These are phyloP conservation scores for Clarias magur DNA, from an alignment of 2,113 vertebrate species.

Conservation along the genomic window DNA sequence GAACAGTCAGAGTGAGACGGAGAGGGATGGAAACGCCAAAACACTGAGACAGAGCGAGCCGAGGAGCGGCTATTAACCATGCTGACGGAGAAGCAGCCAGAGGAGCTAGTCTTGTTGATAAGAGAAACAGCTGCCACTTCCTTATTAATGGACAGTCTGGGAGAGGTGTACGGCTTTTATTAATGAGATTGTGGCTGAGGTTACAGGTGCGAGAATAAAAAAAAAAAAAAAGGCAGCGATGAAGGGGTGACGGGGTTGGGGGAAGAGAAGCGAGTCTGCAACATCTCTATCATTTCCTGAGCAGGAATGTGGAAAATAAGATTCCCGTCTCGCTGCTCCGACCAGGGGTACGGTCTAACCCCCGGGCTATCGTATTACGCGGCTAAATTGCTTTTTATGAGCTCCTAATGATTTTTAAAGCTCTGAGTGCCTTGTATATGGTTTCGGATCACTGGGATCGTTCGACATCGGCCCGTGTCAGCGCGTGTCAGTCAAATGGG, in stretches of 20 bases:
- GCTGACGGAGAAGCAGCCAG: constrained; percentile 22
- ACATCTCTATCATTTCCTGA: neutral
- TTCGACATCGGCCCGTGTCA: neutral
- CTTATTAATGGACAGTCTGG: constrained; percentile 55
- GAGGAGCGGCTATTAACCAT: constrained; percentile 42
- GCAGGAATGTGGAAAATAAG: neutral
- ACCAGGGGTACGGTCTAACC: neutral
- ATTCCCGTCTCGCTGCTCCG: neutral
- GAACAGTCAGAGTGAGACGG: constrained; percentile 11
- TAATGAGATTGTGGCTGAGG: neutral
- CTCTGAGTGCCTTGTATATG: too few species aligned
- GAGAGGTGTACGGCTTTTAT: constrained; percentile 32
- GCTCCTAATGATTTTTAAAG: neutral
- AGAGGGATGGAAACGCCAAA: neutral
- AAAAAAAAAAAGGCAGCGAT: constrained; percentile 22
- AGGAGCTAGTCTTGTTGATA: constrained; percentile 42
- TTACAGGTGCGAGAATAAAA: neutral
- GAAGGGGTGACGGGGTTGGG: neutral
- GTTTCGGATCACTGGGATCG: neutral
- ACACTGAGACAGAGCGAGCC: neutral
- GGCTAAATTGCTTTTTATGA: neutral
- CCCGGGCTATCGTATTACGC: neutral
- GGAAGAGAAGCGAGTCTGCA: neutral
- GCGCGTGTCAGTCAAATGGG: neutral
- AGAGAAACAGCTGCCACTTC: constrained; percentile 34